Conservation (phyloP, 2,888 invertebrate species). For the Ennomos quercinarius region DNA sequence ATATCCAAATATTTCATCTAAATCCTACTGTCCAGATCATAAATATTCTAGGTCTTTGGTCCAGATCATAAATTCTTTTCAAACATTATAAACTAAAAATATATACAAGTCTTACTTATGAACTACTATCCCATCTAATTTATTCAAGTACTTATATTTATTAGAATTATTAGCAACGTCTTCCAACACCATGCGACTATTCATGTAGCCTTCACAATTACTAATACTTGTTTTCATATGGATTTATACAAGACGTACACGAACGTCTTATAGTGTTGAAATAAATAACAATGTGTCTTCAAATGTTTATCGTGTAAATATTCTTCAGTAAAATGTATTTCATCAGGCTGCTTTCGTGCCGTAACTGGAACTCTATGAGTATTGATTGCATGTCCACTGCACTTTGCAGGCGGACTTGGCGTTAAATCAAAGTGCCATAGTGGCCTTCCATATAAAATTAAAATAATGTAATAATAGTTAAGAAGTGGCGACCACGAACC, state of each 20-base stretch:
- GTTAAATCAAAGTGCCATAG: conserved; percentile 3
- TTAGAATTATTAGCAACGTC: conserved; percentile 5
- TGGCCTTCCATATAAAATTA: neutral
- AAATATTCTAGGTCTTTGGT: too few species aligned
- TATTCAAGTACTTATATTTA: too few species aligned
- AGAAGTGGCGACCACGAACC: too few species aligned
- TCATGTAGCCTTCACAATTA: neutral
- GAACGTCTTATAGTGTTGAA: conserved; percentile 10
- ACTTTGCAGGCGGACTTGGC: conserved; percentile 2
- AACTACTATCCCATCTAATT: too few species aligned
- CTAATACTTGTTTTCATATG: neutral
- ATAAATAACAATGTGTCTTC: conserved; percentile 10
- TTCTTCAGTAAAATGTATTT: too few species aligned
- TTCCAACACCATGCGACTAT: conserved; percentile 27
- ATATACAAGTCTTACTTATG: too few species aligned
- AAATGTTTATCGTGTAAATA: neutral
- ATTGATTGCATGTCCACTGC: conserved; percentile 12
- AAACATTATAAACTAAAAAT: too few species aligned
- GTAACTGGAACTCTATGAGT: too few species aligned
- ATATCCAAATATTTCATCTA: too few species aligned
- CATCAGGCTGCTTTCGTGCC: conserved; percentile 6
- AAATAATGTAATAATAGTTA: neutral
- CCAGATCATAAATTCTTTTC: too few species aligned
- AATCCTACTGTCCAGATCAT: too few species aligned
- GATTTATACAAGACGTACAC: conserved; percentile 19